These are phyloP conservation scores for Mormyrus hasselquistii DNA, from an alignment of 2,797 vertebrate genomes.

Conservation along the genomic window DNA sequence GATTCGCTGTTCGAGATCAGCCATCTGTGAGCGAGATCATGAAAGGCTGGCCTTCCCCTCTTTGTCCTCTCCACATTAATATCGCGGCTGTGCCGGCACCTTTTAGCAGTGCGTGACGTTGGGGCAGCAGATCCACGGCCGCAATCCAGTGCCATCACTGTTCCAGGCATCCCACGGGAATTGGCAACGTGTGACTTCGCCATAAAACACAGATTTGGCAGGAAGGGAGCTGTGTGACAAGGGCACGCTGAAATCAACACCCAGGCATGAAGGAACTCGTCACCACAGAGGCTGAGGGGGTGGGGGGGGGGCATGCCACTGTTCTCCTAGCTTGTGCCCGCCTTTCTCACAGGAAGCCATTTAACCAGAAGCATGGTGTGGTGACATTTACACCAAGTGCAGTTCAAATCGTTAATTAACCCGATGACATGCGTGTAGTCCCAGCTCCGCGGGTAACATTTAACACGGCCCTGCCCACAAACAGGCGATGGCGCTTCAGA, in stretches of 20 bases:
- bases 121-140: neutral
- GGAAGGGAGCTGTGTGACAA: neutral
- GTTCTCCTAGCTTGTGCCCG: neutral
- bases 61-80: neutral
- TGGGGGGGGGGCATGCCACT: neutral
- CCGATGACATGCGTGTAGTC: neutral
- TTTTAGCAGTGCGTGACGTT: neutral
- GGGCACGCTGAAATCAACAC: neutral
- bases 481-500: neutral
- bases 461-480: neutral
- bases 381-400: constrained; percentile 15
- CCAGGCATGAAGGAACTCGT: neutral
- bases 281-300: neutral
- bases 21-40: neutral
- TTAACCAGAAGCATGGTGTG: neutral
- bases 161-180: neutral
- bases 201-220: neutral
- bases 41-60: neutral
- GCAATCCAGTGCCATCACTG: neutral
- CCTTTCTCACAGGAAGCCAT: neutral
- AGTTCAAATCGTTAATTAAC: constrained; percentile 12
- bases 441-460: neutral
- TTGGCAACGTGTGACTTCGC: neutral
- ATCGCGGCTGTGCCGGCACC: neutral
- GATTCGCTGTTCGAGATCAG: constrained; percentile 1